phyloP scores from a whole-genome alignment of 2,888 invertebrate genomes.

The Amitus sp. region DNA sequence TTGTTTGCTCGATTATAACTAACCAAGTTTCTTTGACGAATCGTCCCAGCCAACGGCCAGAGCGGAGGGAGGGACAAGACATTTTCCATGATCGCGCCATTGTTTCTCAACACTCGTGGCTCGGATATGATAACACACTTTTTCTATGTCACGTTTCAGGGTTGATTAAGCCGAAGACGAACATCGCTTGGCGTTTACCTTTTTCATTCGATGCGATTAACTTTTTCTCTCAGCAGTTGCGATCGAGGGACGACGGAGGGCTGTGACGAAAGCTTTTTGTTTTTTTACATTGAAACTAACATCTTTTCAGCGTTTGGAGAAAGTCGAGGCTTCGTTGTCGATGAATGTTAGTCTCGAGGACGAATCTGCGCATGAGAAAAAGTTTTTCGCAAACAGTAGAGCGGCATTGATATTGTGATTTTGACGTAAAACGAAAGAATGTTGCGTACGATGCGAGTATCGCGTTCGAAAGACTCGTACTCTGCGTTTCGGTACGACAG shows the following conservation, averaged over 20 bases:
- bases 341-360: too few species aligned
- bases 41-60: too few species aligned
- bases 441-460: too few species aligned
- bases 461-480: too few species aligned
- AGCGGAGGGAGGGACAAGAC: too few species aligned
- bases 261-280: too few species aligned
- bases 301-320: constrained; percentile 11
- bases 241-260: neutral
- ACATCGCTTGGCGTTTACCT: constrained; percentile 11
- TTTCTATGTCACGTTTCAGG: constrained; percentile 67
- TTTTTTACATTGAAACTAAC: constrained; percentile 9
- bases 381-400: constrained; percentile 48
- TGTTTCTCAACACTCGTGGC: too few species aligned
- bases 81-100: too few species aligned
- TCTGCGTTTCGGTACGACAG: constrained; percentile 44
- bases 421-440: constrained; percentile 36
- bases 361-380: constrained; percentile 42
- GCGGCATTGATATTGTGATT: constrained; percentile 40
- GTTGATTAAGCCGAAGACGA: constrained; percentile 57
- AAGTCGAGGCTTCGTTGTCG: too few species aligned
- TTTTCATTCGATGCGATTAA: constrained; percentile 46
- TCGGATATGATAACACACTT: constrained; percentile 71
- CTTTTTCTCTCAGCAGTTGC: constrained; percentile 48
- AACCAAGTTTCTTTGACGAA: constrained; percentile 8
- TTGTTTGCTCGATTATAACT: too few species aligned